A percentile compares a stretch with the other conserved stretches of the same genome.
Evolutionary conservation across 2,888 invertebrate species (phyloP).

Genomic region (Therioaphis trifolii): DNA sequence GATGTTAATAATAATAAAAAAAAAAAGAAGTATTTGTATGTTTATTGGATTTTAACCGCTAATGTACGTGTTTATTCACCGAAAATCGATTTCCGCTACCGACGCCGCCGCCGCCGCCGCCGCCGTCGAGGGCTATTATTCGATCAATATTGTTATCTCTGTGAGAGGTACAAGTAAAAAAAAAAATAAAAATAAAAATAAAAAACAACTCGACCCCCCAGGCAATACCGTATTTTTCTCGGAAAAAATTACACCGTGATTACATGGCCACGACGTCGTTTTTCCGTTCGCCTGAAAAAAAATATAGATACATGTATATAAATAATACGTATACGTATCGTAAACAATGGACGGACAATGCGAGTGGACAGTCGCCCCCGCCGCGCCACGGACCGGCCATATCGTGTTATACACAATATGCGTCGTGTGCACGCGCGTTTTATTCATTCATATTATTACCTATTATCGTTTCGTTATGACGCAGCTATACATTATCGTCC

Average conservation of each 20-base stretch:
- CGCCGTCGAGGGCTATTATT: background rate
- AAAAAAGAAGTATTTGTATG: too few species aligned
- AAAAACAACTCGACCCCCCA: background rate
- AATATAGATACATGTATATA: too few species aligned
- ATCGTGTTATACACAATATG: background rate
- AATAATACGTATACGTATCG: too few species aligned
- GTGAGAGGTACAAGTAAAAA: background rate
- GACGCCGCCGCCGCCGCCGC: too few species aligned
- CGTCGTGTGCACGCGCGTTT: background rate
- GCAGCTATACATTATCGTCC: background rate
- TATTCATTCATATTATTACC: too few species aligned
- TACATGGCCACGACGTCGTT: background rate
- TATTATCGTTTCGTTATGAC: background rate
- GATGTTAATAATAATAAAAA: too few species aligned
- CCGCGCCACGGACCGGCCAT: too few species aligned
- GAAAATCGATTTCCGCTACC: conserved; percentile 16
- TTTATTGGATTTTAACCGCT: too few species aligned
- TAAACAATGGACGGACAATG: too few species aligned
- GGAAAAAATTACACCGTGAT: background rate
- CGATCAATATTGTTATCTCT: background rate
- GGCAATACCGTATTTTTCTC: background rate
- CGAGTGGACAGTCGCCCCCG: too few species aligned
- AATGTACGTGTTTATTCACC: too few species aligned
- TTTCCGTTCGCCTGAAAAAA: background rate
- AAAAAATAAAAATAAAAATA: background rate